Percentiles rank a stretch among this genome's conserved stretches.
Conservation (phyloP, 1,140 invertebrate genomes). For the Mesaphorura yosii region DNA sequence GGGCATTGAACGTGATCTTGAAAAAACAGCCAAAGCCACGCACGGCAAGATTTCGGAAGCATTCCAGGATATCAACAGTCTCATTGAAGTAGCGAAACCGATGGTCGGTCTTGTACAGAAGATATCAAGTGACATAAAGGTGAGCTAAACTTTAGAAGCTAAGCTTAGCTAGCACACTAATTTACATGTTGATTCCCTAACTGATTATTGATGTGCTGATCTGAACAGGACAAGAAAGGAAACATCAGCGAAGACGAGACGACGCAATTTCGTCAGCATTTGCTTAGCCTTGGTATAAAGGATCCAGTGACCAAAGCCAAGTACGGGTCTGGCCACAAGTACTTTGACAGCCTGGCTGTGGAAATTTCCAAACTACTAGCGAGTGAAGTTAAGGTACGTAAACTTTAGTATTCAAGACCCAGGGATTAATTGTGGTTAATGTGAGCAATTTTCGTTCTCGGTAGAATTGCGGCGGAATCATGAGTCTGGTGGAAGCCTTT, state of each 20-base stretch:
- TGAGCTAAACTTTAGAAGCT: conserved; percentile 32
- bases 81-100: conserved; percentile 94
- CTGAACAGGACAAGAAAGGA: conserved; percentile 73
- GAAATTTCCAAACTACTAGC: conserved; percentile 73
- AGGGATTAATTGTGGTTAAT: background rate
- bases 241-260: conserved; percentile 97
- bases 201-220: background rate
- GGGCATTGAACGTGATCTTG: conserved; percentile 84
- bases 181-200: background rate
- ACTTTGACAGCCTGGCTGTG: conserved; percentile 72
- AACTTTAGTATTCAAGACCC: background rate
- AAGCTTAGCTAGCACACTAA: background rate
- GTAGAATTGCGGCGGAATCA: conserved; percentile 86
- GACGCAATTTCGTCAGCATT: conserved; percentile 85
- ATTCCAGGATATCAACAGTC: conserved; percentile 86
- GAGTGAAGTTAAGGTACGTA: conserved; percentile 62
- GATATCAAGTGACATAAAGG: conserved; percentile 85
- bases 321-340: conserved; percentile 74
- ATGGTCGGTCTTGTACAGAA: conserved; percentile 88
- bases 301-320: conserved; percentile 89
- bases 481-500: conserved; percentile 91
- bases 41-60: conserved; percentile 82
- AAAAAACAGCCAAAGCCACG: conserved; percentile 77
- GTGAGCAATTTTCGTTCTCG: conserved; percentile 27
- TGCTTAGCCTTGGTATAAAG: conserved; percentile 91